Conservation (phyloP, 2,113 vertebrate species). For the Thermophis baileyi region DNA sequence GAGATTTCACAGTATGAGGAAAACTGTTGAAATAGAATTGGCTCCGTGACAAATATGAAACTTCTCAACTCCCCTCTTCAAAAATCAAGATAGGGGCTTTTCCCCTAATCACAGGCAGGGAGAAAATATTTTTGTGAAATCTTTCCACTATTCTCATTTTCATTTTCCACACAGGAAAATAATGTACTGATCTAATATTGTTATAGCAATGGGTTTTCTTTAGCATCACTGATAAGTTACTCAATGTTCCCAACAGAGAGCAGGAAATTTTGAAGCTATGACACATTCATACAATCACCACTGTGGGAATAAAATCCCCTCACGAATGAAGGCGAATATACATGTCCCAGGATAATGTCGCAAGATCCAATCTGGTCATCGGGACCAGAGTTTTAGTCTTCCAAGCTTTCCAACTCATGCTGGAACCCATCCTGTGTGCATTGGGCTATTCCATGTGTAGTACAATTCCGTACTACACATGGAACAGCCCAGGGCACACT, state of each 20-base stretch:
- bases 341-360: not conserved
- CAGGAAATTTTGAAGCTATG: not conserved
- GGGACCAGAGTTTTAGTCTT: not conserved
- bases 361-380: not conserved
- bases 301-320: not conserved
- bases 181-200: not conserved
- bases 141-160: not conserved
- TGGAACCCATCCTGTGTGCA: not conserved
- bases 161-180: not conserved
- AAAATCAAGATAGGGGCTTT: conserved; percentile 17
- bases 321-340: not conserved
- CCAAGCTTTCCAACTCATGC: not conserved
- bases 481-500: no score
- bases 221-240: not conserved
- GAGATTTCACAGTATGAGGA: not conserved
- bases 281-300: not conserved
- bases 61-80: not conserved
- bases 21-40: conserved; percentile 2
- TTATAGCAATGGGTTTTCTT: not conserved
- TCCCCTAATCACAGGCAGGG: not conserved
- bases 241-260: not conserved
- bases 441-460: not conserved
- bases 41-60: not conserved
- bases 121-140: not conserved
- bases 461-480: not conserved